Percentiles rank a stretch among this genome's conserved stretches.
These are phyloP conservation scores for Fragum fragum DNA, from an alignment of 2,888 invertebrate species.

Conservation along the genomic window DNA sequence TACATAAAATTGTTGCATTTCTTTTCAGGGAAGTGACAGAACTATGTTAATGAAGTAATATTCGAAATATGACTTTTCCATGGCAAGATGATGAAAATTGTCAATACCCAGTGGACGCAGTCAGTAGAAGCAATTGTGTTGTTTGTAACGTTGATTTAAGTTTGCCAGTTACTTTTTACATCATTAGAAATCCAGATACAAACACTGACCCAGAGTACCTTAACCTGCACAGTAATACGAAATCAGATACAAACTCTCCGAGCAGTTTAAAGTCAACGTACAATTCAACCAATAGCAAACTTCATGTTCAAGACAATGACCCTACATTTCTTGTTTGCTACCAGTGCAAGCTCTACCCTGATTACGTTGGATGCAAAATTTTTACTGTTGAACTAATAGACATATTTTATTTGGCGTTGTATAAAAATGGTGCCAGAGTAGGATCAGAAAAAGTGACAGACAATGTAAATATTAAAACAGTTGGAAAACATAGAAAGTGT, in stretches of 20 bases:
- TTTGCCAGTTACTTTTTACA: neutral
- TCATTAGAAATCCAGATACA: constrained; percentile 2
- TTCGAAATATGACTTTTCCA: constrained; percentile 32
- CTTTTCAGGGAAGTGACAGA: too few species aligned
- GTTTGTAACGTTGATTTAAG: neutral
- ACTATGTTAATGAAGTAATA: too few species aligned
- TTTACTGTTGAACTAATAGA: constrained; percentile 10
- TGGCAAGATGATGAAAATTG: constrained; percentile 11
- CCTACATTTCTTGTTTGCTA: neutral
- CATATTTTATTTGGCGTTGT: neutral
- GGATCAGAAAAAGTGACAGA: neutral
- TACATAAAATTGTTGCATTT: too few species aligned
- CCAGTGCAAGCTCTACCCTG: neutral
- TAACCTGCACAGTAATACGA: constrained; percentile 46
- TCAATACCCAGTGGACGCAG: neutral
- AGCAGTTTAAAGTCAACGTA: neutral
- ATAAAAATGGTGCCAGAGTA: neutral
- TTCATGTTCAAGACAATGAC: too few species aligned
- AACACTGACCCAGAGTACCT: constrained; percentile 29
- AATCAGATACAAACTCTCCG: neutral
- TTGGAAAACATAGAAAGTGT: constrained; percentile 55
- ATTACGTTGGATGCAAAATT: neutral
- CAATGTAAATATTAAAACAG: constrained; percentile 31
- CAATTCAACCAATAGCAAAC: too few species aligned
- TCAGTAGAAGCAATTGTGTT: too few species aligned